Evolutionary conservation across 2,888 invertebrate genomes (phyloP).

Genomic region (Autographa gamma): DNA sequence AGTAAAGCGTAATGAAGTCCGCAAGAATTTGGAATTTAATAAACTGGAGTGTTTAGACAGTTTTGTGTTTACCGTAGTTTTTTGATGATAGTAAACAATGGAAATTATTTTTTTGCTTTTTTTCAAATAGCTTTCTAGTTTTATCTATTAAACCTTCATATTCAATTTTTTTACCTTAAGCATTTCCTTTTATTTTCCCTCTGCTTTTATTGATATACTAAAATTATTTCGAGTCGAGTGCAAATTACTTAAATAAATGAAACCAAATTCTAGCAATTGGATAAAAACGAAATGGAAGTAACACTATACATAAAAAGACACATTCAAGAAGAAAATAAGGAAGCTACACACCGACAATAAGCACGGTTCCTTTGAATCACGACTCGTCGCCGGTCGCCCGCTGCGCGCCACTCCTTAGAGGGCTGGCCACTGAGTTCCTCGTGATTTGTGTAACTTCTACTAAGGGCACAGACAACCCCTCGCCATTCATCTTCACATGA

Average conservation of each 20-base stretch:
- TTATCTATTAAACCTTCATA: too few relatives aligned
- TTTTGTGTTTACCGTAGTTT: not conserved
- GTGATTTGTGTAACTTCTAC: slow-evolving; percentile 53
- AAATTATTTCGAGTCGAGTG: too few relatives aligned
- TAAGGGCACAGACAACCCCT: slow-evolving; percentile 27
- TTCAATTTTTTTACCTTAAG: too few relatives aligned
- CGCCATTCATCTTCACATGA: slow-evolving; percentile 50
- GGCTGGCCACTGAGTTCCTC: slow-evolving; percentile 45
- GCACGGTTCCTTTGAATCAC: slow-evolving; percentile 22
- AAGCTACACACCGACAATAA: slow-evolving; percentile 18
- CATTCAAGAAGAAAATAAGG: slow-evolving; percentile 1
- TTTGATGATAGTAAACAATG: too few relatives aligned
- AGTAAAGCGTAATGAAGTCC: not conserved
- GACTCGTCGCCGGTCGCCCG: slow-evolving; percentile 28
- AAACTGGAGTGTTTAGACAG: not conserved
- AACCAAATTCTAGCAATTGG: not conserved
- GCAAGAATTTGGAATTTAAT: not conserved
- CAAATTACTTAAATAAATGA: not conserved
- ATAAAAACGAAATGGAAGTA: not conserved
- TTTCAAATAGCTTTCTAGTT: too few relatives aligned
- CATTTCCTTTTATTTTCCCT: too few relatives aligned
- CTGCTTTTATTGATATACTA: too few relatives aligned
- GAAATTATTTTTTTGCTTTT: too few relatives aligned
- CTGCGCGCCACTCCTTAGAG: slow-evolving; percentile 41
- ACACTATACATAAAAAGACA: not conserved